Base-by-base conservation (phyloP, 1,140 invertebrate genomes). In the Telenomus remus region DNA sequence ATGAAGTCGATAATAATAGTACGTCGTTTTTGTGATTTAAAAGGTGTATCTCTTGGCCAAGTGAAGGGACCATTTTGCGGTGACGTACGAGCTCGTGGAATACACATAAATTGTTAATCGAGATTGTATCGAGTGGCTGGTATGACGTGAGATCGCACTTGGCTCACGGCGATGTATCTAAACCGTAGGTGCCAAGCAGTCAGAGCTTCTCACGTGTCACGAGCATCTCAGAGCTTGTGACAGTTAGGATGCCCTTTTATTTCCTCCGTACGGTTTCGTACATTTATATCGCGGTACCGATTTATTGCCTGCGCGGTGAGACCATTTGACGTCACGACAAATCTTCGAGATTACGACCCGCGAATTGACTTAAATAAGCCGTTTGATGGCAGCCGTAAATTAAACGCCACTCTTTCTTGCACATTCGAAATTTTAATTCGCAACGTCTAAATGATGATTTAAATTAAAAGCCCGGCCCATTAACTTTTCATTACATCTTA, bases 61-160 rank as follows among this genome's bases (percentile, higher is more conserved):
- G 59, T 53, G 39, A 53, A 19, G 50, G 15, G 37, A 34, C 48
- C 55, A 37, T 14, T 50, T 76, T 47, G 35, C 65, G 19, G 66
- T 65, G 59, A 70, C 73, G 59, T 76, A 70, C 65, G 55, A 76
- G 61, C 55, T 61, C 49, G 49, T 27, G 19, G 55, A 50, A 50
- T 34, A 76, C 55, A 71, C 65, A 71, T 76, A 76, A 70, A 76
- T 76, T 66, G 66, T 56, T 66, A 60, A 66, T 76, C 56, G 47
- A 70, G 61, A 70, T 76, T 48, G 19, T 70, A 76, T 70, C 60
- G 60, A 70, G 19, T 39, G 59, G 14, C 42, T 53, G 43, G 54
- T 70, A 70, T 70, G 73, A 70, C 65, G 54, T 39, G 60, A 55
- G 55, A 65, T 65, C 55, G 73, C 73, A 63, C 60, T 16, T 48